Conservation (phyloP, 1,140 invertebrate genomes). For the Plutomurus gul region DNA sequence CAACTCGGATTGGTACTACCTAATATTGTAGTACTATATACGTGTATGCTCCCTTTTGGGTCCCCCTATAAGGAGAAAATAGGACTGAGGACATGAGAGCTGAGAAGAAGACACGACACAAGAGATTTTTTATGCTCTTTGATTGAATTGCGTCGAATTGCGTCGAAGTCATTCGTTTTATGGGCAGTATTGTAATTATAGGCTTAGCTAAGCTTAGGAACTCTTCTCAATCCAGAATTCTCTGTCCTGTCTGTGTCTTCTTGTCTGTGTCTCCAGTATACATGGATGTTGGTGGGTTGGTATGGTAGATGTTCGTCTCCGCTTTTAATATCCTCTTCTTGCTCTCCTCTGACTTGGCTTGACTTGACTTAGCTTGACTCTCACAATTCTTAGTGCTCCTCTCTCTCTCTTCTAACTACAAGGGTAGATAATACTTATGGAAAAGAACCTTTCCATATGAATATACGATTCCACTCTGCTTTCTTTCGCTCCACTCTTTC, state of each 20-base stretch:
- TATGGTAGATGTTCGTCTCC: background rate
- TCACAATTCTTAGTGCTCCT: background rate
- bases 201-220: conserved; percentile 22
- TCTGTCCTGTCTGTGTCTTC: background rate
- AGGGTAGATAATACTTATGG: background rate
- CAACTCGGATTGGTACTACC: too few species aligned
- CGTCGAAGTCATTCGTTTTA: conserved; percentile 49
- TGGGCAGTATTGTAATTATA: conserved; percentile 48
- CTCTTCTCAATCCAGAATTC: background rate
- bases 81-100: background rate
- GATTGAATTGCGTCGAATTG: conserved; percentile 50
- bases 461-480: background rate
- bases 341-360: background rate
- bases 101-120: background rate
- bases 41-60: too few species aligned
- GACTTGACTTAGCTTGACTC: background rate
- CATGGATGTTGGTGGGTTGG: background rate
- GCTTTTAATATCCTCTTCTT: conserved; percentile 15
- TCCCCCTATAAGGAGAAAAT: background rate
- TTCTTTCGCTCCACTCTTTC: background rate
- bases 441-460: background rate
- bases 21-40: too few species aligned
- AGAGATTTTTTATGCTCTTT: conserved; percentile 36
- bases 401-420: background rate
- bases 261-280: background rate